Conservation (phyloP, 2,888 invertebrate species). For the Hedychridium roseum region DNA sequence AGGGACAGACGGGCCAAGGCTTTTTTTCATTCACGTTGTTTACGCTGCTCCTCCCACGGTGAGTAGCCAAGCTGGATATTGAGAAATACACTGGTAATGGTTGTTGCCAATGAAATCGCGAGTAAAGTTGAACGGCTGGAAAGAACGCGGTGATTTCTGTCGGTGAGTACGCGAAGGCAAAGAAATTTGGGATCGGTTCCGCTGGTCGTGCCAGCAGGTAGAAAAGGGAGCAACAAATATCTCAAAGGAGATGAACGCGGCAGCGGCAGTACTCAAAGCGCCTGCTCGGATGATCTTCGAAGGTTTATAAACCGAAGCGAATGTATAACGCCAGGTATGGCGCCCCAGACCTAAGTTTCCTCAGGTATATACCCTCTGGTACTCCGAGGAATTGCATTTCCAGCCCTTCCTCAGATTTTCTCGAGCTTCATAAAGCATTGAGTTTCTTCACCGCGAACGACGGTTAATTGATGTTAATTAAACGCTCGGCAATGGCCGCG, state of each 20-base stretch:
- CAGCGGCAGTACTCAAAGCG: conserved; percentile 5
- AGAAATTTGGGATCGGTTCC: neutral
- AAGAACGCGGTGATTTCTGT: neutral
- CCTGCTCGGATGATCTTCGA: conserved; percentile 18
- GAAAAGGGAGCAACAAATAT: neutral
- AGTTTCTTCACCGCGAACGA: neutral
- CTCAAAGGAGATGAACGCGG: conserved; percentile 8
- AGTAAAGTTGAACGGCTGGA: too few relatives aligned
- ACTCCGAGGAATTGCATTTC: conserved; percentile 7
- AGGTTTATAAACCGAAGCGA: conserved; percentile 37
- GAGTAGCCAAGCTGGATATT: conserved; percentile 15
- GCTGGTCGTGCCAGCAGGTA: neutral
- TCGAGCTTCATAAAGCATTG: neutral
- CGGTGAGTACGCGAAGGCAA: neutral
- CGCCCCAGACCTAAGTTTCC: conserved; percentile 11
- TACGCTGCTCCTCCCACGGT: conserved; percentile 22
- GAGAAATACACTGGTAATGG: neutral
- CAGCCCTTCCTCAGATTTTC: too few relatives aligned
- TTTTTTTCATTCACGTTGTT: neutral
- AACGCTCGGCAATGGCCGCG: too few relatives aligned
- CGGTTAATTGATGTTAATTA: too few relatives aligned
- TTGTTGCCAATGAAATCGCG: too few relatives aligned
- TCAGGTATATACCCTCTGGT: conserved; percentile 4
- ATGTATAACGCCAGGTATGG: conserved; percentile 35
- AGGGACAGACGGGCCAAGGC: conserved; percentile 20